Percentiles rank a stretch among this genome's conserved stretches.
Evolutionary conservation across 2,113 vertebrate species (phyloP).

Genomic region (Otocyon megalotis): DNA sequence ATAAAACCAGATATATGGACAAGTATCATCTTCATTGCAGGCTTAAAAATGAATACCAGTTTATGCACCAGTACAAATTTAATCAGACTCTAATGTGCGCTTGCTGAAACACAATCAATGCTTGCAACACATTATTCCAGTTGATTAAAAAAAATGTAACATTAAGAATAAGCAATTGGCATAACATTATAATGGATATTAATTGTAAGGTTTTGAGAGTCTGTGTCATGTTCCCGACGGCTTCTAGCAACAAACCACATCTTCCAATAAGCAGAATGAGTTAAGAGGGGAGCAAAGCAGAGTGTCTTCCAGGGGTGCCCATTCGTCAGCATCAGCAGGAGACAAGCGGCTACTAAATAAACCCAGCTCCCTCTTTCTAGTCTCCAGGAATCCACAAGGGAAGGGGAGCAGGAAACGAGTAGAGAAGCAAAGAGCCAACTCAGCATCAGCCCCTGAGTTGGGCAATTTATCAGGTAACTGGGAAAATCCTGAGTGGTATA

Average conservation of each 20-base stretch:
- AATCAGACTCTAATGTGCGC: background rate
- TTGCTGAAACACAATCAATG: constrained; percentile 21
- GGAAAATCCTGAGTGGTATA: constrained; percentile 50
- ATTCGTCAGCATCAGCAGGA: background rate
- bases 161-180: constrained; percentile 69
- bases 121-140: constrained; percentile 23
- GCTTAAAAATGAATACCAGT: background rate
- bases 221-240: constrained; percentile 68
- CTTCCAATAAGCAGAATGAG: constrained; percentile 25
- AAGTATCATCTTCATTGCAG: constrained; percentile 58
- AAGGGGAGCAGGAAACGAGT: background rate
- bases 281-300: constrained; percentile 61
- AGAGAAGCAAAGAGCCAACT: constrained; percentile 17
- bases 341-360: background rate
- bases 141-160: constrained; percentile 61
- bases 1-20: background rate
- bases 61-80: background rate
- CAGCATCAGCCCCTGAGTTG: background rate
- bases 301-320: constrained; percentile 7
- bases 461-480: background rate
- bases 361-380: background rate
- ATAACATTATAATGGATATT: constrained; percentile 59
- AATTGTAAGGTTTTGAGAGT: constrained; percentile 47
- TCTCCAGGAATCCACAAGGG: background rate
- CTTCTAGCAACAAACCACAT: constrained; percentile 26